Conservation (phyloP, 2,113 vertebrate genomes). For the Rhinoptilus africanus region DNA sequence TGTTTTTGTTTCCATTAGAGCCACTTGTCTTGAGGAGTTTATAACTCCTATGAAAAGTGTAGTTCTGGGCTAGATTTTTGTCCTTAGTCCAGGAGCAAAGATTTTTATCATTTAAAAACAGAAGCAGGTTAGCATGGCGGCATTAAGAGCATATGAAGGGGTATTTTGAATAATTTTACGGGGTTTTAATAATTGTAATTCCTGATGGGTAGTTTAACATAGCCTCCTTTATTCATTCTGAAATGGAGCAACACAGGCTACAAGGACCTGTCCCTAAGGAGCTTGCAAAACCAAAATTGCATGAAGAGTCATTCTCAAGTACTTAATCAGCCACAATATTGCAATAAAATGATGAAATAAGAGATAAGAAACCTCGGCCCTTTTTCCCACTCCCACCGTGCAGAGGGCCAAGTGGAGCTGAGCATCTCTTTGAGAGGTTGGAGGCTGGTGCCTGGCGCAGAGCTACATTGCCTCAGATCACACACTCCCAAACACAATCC, state of each 20-base stretch:
- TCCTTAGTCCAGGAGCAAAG: background rate
- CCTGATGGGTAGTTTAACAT: background rate
- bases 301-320: constrained; percentile 29
- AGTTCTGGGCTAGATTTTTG: background rate
- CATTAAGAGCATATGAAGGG: background rate
- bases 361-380: background rate
- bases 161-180: background rate
- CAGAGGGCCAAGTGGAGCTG: background rate
- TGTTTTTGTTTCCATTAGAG: constrained; percentile 49
- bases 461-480: background rate
- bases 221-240: background rate
- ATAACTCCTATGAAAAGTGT: background rate
- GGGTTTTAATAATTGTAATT: background rate
- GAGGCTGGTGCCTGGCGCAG: background rate
- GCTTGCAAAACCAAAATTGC: constrained; percentile 48
- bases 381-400: background rate
- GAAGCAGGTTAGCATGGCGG: background rate
- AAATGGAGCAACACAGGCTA: constrained; percentile 10
- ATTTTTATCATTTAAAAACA: background rate
- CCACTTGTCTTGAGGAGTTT: constrained; percentile 50
- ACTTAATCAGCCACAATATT: constrained; percentile 50
- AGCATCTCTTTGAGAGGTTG: background rate
- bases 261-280: constrained; percentile 12
- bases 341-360: constrained; percentile 56
- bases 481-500: background rate